A percentile compares a stretch with the other conserved stretches of the same genome.
phyloP scores from a whole-genome alignment of 1,140 invertebrate species.

The Palaemon carinicauda region DNA sequence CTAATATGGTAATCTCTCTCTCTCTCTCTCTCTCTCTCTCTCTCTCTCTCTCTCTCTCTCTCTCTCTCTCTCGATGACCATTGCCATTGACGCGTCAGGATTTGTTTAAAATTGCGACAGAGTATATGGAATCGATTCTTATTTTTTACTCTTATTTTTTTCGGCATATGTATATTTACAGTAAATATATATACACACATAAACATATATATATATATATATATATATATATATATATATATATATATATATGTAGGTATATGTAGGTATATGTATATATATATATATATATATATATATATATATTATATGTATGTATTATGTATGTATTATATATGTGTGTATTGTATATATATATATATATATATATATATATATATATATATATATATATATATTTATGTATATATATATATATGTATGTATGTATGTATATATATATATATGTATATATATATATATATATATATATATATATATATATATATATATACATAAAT shows the following conservation, averaged over 20 bases:
- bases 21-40: neutral
- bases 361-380: neutral
- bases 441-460: neutral
- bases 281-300: neutral
- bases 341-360: neutral
- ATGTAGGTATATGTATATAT: neutral
- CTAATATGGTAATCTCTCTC: neutral
- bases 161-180: neutral
- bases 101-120: too few relatives aligned
- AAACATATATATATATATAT: neutral
- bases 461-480: neutral
- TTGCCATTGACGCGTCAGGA: too few relatives aligned
- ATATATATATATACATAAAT: neutral
- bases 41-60: neutral
- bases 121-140: too few relatives aligned
- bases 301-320: neutral
- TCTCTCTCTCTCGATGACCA: neutral
- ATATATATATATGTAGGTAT: neutral
- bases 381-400: neutral
- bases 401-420: neutral
- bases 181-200: neutral
- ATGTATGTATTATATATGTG: too few relatives aligned
- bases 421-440: neutral
- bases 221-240: neutral
- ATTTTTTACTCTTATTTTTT: too few relatives aligned